phyloP scores from a whole-genome alignment of 2,113 vertebrate species.

The Lucifuga dentata region DNA sequence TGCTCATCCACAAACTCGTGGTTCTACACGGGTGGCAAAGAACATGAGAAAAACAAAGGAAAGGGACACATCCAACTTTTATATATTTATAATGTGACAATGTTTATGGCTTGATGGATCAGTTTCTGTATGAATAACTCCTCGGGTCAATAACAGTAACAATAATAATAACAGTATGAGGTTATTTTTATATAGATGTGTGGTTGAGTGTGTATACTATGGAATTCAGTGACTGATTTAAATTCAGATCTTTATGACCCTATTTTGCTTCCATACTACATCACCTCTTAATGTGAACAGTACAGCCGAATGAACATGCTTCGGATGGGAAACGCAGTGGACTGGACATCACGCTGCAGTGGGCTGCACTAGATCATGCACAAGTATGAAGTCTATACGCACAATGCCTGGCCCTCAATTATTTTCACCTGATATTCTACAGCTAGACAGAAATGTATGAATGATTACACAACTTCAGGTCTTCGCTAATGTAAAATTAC shows the following conservation, averaged over 20 bases:
- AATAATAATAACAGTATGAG: no score
- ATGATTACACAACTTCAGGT: not conserved
- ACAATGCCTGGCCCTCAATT: conserved; percentile 5
- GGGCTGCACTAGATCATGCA: conserved; percentile 14
- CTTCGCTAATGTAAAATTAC: not conserved
- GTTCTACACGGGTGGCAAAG: conserved; percentile 84
- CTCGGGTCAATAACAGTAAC: conserved; percentile 31
- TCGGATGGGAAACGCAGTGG: conserved; percentile 18
- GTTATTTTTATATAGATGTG: conserved; percentile 17
- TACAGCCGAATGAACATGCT: conserved; percentile 15
- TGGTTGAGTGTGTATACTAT: not conserved
- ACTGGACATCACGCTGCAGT: conserved; percentile 34
- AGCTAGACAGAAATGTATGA: not conserved
- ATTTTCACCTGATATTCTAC: conserved; percentile 19
- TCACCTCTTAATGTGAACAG: no score
- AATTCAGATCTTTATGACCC: no score
- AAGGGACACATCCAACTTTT: conserved; percentile 10
- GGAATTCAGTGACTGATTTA: no score
- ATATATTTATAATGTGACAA: conserved; percentile 39
- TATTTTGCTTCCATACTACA: no score
- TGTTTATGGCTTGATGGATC: conserved; percentile 18
- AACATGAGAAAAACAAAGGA: not conserved
- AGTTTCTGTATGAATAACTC: conserved; percentile 35
- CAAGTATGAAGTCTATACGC: conserved; percentile 11
- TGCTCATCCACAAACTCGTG: conserved; percentile 98